A percentile compares a stretch with the other conserved stretches of the same genome.
These are phyloP conservation scores for Linyphia triangularis DNA, from an alignment of 2,888 invertebrate species.

Conservation along the genomic window DNA sequence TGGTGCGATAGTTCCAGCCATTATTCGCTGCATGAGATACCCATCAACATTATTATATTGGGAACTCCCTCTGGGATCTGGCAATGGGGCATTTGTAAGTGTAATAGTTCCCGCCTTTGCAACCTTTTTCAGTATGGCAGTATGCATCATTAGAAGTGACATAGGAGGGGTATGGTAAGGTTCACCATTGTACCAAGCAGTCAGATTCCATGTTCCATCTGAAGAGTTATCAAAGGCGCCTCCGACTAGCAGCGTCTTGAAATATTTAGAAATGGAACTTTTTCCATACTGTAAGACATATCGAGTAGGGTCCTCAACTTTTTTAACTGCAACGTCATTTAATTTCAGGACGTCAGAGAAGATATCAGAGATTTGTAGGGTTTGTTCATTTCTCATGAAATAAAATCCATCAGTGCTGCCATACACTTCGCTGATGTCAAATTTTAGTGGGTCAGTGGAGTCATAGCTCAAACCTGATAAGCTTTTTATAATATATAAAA, in stretches of 20 bases:
- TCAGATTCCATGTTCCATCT: conserved; percentile 22
- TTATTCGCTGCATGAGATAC: neutral
- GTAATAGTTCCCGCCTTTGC: conserved; percentile 79
- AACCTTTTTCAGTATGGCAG: conserved; percentile 79
- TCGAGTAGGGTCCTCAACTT: conserved; percentile 18
- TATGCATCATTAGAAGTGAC: conserved; percentile 74
- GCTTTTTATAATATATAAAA: neutral
- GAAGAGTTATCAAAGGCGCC: neutral
- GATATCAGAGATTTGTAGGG: neutral
- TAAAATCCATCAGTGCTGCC: neutral
- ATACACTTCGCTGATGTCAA: conserved; percentile 5
- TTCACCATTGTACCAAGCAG: conserved; percentile 75
- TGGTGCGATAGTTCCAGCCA: conserved; percentile 76
- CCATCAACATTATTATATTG: neutral
- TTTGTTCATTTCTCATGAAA: neutral
- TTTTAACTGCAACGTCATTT: neutral
- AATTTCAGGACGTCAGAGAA: neutral
- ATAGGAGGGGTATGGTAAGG: conserved; percentile 73
- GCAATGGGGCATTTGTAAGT: conserved; percentile 85
- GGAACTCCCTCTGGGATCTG: conserved; percentile 80
- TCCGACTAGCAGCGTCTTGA: conserved; percentile 49
- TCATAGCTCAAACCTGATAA: neutral
- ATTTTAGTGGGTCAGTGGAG: neutral
- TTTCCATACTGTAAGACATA: conserved; percentile 57
- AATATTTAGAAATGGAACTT: conserved; percentile 19